Evolutionary conservation across 2,888 invertebrate genomes (phyloP), one percentile per base, ranked within the genome.

Genomic region (Alloscopus bannaensis): DNA sequence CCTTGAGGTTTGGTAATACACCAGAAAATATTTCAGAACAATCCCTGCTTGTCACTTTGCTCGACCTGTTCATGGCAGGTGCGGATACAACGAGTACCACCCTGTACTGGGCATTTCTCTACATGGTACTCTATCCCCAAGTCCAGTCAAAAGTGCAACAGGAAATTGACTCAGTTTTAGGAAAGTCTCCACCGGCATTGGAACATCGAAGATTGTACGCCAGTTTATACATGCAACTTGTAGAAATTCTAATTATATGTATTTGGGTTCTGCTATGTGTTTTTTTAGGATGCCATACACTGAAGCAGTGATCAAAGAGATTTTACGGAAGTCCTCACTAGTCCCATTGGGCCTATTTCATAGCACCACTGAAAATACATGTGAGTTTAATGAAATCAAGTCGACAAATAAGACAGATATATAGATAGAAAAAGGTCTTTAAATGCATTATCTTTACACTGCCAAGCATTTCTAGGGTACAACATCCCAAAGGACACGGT

Each of bases 131-230:
- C 3, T 73, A 86, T 16, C 20, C 72, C 24, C 22, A 86, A 16
- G 84, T 87, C 0, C 87, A 87, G 71, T 31, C 45, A 18, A 86
- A 85, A 62, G 82, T 88, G 6, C 87, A 87, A 28, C 73, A 85
- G 4, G 87, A 88, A 77, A 86, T 88, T 24, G 87, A 87, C 62
- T 79, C 82, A 4, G 83, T 87, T 26, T 68, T 87, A 13, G 87
- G 87, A 4, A 69, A 83, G 2, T 81, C 84, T 2, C 73, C 69
- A 13, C 82, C 83, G 22, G 24, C 72, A 22, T 18, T 81, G 13
- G 77, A 82, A 20, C 72, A 86, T 50, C 72, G 83, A 22, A 84
- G 84, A 80, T 55, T 66, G 86, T 85, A 65, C 79, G 18, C 69
- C 81, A 72, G n/a, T n/a, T n/a, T n/a, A n/a, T n/a, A n/a, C n/a